phyloP scores from a whole-genome alignment of 2,888 invertebrate genomes.

The Hypselothyrea guttata region DNA sequence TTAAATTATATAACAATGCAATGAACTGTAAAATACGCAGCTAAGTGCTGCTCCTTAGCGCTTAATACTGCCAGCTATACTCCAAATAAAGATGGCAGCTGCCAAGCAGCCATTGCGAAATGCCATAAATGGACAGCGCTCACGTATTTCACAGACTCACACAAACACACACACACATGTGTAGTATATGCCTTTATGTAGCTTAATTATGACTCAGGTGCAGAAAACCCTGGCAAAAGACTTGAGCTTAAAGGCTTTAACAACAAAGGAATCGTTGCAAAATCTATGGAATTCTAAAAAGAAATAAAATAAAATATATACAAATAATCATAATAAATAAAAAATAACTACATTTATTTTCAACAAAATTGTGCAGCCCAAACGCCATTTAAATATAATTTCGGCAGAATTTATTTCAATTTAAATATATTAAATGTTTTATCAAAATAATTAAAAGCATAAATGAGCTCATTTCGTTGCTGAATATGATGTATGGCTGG shows the following conservation, averaged over 20 bases:
- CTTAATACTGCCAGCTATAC: constrained; percentile 17
- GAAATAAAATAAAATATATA: too few relatives aligned
- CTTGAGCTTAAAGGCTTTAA: too few relatives aligned
- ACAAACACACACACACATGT: constrained; percentile 13
- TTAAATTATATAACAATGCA: constrained; percentile 76
- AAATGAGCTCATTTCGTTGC: constrained; percentile 24
- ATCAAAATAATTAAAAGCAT: constrained; percentile 1
- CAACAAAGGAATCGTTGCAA: too few relatives aligned
- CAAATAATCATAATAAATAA: too few relatives aligned
- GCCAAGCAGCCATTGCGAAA: too few relatives aligned
- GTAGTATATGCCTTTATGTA: constrained; percentile 29
- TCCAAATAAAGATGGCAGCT: constrained; percentile 11
- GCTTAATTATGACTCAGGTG: constrained; percentile 41
- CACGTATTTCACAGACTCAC: too few relatives aligned
- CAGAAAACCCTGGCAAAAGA: constrained; percentile 16
- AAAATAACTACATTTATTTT: too few relatives aligned
- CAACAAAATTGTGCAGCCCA: too few relatives aligned
- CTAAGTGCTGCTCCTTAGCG: constrained; percentile 73
- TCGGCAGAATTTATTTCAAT: too few relatives aligned
- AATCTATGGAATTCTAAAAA: too few relatives aligned
- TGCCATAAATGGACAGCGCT: constrained; percentile 56
- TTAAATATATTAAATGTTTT: not conserved
- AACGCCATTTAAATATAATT: too few relatives aligned
- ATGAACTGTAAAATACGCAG: constrained; percentile 75
- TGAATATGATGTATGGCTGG: constrained; percentile 4